Evolutionary conservation across 2,797 vertebrate species (phyloP).

Genomic region (Psittacula echo): DNA sequence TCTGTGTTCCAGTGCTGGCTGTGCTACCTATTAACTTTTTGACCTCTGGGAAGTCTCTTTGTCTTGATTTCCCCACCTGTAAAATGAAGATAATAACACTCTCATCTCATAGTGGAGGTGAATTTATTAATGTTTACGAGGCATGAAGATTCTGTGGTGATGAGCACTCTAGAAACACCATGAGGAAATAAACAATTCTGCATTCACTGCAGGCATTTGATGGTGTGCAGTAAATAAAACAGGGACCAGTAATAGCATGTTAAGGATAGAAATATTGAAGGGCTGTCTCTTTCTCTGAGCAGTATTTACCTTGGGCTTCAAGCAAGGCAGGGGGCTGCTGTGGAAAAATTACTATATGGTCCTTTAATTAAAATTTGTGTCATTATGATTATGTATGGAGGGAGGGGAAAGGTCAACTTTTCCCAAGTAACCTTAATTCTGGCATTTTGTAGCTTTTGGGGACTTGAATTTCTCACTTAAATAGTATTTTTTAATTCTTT

Average conservation of each 20-base stretch:
- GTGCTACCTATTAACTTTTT: constrained; percentile 55
- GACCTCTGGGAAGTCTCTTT: constrained; percentile 68
- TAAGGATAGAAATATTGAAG: constrained; percentile 62
- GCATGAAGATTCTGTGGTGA: constrained; percentile 71
- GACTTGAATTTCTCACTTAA: background rate
- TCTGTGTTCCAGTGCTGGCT: constrained; percentile 43
- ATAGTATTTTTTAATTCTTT: background rate
- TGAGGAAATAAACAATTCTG: constrained; percentile 70
- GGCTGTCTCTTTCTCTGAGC: constrained; percentile 42
- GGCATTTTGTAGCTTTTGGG: background rate
- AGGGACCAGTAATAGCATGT: constrained; percentile 33
- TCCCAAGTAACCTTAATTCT: background rate
- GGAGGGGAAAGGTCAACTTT: constrained; percentile 10
- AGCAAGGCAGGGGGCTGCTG: background rate
- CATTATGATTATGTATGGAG: background rate
- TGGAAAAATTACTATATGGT: constrained; percentile 24
- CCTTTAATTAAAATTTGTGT: constrained; percentile 51
- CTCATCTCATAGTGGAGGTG: constrained; percentile 66
- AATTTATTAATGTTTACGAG: constrained; percentile 74
- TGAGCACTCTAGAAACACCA: constrained; percentile 70
- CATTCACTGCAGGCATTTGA: constrained; percentile 70
- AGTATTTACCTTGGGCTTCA: constrained; percentile 51
- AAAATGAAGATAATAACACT: constrained; percentile 69
- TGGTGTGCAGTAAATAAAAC: constrained; percentile 70
- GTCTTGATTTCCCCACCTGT: constrained; percentile 70